phyloP scores from a whole-genome alignment of 2,113 vertebrate species.

The Poicephalus gulielmi region DNA sequence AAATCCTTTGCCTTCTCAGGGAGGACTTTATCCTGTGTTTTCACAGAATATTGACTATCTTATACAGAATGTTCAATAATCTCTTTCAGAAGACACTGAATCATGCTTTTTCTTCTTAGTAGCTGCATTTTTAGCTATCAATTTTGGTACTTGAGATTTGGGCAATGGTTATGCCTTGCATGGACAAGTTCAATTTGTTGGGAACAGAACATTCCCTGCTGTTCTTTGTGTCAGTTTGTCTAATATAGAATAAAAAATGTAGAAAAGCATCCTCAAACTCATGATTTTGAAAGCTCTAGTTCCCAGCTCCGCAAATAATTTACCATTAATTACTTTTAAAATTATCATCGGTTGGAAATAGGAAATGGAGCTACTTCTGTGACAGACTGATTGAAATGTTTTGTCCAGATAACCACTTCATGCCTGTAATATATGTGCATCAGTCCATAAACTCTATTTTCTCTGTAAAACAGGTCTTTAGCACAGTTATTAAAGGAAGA shows the following conservation, averaged over 20 bases:
- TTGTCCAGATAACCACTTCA: constrained; percentile 23
- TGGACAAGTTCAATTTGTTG: not conserved
- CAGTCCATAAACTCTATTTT: not conserved
- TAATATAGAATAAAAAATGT: not conserved
- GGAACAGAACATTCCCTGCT: not conserved
- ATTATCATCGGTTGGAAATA: not conserved
- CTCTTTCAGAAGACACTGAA: not conserved
- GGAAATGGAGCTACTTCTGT: not conserved
- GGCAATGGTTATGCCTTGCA: not conserved
- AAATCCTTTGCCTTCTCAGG: not conserved
- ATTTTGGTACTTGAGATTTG: not conserved
- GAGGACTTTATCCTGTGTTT: not conserved
- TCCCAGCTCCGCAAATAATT: not conserved
- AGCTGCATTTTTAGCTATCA: not conserved
- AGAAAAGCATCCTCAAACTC: not conserved
- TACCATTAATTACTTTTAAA: constrained; percentile 3
- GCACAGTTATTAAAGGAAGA: not conserved
- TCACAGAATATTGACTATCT: not conserved
- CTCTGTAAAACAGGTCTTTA: not conserved
- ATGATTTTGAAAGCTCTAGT: not conserved
- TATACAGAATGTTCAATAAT: not conserved
- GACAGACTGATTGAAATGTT: constrained; percentile 1
- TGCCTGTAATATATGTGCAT: not conserved
- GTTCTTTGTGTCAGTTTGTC: not conserved
- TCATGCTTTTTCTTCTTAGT: not conserved